Base-by-base conservation (phyloP, 2,888 invertebrate genomes). In the Exocentrus adspersus region DNA sequence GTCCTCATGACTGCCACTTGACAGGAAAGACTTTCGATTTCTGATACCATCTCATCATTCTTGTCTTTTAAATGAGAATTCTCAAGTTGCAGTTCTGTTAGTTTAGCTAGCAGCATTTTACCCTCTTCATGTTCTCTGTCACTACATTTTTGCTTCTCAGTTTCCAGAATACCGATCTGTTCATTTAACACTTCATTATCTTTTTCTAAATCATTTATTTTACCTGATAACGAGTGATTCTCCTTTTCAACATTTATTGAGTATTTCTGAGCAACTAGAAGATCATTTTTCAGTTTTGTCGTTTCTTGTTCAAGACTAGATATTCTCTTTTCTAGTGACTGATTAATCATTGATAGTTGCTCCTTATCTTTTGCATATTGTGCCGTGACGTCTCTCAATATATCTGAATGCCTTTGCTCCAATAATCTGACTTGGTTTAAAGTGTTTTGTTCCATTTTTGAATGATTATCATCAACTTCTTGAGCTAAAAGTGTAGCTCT, bases 401-500 rank as follows among this genome's bases (percentile, higher is more conserved):
- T 88, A 67, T 94, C 95, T 0, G 90, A 85, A 78, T 94, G 93
- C 62, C 91, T 88, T 64, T 88, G 87, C 78, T 95, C 95, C 16
- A 93, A 81, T 46, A 89, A 84, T 63, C 90, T 89, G 48, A 91
- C 86, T 84, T 87, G 90, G 48, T 88, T 87, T 77, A 90, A 89
- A 21, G 92, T 87, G 24, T 90, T 89, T 66, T 89, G 89, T 80
- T 97, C 96, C 78, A 95, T 86, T 62, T 90, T 88, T 0, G 90
- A 88, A 80, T 96, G 95, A 73, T 92, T 90, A 76, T 97, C 97
- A 80, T 97, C 97, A 1, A 95, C 92, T 81, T 97, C 97, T 74
- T 93, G 93, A 1, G 95, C 96, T 52, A 97, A 84, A 57, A 94
- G 80, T 0, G 89, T 87, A 0, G 94, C 93, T 71, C 95, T 86